These are phyloP conservation scores for Bombycilla garrulus DNA, from an alignment of 2,113 vertebrate species.

Conservation along the genomic window DNA sequence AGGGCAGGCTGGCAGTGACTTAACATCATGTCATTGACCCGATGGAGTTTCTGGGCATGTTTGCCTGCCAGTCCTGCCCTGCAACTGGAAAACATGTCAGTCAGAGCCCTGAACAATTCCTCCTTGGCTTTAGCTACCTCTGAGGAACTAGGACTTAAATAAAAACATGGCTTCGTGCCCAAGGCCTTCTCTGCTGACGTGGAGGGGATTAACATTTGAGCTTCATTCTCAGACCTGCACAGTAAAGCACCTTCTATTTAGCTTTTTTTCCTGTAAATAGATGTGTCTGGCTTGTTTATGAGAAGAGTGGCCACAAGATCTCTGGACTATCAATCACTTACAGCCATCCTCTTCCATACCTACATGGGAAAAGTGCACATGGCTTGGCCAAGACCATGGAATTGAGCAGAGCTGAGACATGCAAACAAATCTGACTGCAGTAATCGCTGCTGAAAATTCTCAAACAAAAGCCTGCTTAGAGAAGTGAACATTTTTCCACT, in stretches of 20 bases:
- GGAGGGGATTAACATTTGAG: constrained; percentile 17
- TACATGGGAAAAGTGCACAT: background rate
- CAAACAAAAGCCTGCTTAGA: background rate
- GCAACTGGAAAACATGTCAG: constrained; percentile 26
- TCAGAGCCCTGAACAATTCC: constrained; percentile 24
- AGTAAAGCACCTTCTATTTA: background rate
- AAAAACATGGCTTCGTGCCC: background rate
- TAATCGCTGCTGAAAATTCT: background rate
- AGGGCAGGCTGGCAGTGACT: background rate
- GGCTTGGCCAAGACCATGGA: background rate
- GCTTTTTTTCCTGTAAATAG: background rate
- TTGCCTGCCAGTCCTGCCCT: constrained; percentile 15
- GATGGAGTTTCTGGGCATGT: constrained; percentile 11
- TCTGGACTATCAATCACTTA: background rate
- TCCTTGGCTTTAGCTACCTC: background rate
- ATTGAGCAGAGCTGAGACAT: background rate
- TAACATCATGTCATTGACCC: background rate
- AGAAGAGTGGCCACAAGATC: background rate
- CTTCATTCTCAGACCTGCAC: background rate
- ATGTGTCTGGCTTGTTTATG: background rate
- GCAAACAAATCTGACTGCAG: background rate
- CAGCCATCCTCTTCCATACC: background rate
- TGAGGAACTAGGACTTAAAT: background rate
- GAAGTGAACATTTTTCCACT: background rate
- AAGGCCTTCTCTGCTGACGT: constrained; percentile 26